A percentile compares a stretch with the other conserved stretches of the same genome.
Conservation (phyloP, 2,113 vertebrate genomes). For the Hyla sarda region DNA sequence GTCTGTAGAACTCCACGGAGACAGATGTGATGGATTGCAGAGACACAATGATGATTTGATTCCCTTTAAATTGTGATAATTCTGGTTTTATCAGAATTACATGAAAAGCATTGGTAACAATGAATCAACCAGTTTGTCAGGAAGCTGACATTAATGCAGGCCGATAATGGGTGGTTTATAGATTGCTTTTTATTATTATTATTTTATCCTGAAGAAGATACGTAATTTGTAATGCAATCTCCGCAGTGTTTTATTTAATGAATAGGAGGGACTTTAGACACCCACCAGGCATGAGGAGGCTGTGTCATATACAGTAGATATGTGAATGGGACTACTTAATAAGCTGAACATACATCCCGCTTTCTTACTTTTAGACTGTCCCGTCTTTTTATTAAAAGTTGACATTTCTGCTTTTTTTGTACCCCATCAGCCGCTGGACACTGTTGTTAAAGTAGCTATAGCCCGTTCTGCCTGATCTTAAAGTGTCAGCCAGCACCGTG, state of each 20-base stretch:
- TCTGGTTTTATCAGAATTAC: conserved; percentile 65
- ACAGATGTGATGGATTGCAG: conserved; percentile 60
- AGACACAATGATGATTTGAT: conserved; percentile 59
- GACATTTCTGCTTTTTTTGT: no score
- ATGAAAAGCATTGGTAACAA: conserved; percentile 62
- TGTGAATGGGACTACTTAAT: no score
- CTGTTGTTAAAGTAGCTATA: no score
- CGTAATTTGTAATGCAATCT: background rate
- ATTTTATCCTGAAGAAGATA: background rate
- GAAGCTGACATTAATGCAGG: background rate
- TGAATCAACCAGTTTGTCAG: conserved; percentile 2
- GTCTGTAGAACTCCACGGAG: conserved; percentile 51
- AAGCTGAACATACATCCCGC: no score
- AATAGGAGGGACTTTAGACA: background rate
- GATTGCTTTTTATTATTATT: background rate
- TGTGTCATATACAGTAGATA: no score
- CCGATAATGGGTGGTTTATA: background rate
- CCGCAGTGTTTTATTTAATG: no score
- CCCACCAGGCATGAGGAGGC: background rate
- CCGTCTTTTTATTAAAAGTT: no score
- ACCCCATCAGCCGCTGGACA: no score
- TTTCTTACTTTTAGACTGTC: no score
- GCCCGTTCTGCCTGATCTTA: no score
- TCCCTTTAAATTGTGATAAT: conserved; percentile 65
- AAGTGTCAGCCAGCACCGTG: no score